Evolutionary conservation across 2,888 invertebrate species (phyloP).

Genomic region (Parnassius glacialis): DNA sequence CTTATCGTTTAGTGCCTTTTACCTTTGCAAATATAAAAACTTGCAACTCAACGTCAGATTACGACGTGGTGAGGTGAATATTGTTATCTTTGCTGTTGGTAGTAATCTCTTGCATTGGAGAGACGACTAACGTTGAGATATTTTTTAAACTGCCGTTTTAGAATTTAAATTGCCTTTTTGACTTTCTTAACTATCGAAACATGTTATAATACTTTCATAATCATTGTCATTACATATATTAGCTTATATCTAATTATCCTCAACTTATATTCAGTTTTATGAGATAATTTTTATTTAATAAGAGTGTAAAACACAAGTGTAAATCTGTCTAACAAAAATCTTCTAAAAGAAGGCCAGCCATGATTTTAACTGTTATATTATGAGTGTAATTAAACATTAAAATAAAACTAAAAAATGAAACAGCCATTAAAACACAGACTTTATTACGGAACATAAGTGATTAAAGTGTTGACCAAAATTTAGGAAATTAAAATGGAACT

Average conservation of each 20-base stretch:
- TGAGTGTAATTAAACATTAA: background rate
- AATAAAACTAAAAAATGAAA: slow-evolving; percentile 39
- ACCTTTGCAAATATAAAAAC: slow-evolving; percentile 17
- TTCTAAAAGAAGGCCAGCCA: background rate
- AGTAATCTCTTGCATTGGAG: background rate
- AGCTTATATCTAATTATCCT: background rate
- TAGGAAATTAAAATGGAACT: slow-evolving; percentile 30
- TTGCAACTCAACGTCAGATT: background rate
- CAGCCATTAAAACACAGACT: slow-evolving; percentile 33
- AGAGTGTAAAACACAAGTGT: too few relatives aligned
- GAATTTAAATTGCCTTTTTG: too few relatives aligned
- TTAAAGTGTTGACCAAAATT: slow-evolving; percentile 18
- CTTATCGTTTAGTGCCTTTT: slow-evolving; percentile 19
- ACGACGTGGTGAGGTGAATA: background rate
- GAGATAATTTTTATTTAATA: too few relatives aligned
- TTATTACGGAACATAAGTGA: slow-evolving; percentile 21
- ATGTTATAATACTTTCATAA: background rate
- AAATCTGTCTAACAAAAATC: too few relatives aligned
- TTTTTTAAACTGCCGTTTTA: too few relatives aligned
- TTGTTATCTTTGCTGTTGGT: slow-evolving; percentile 6
- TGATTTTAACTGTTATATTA: background rate
- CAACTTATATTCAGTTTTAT: background rate
- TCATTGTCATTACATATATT: background rate
- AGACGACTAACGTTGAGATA: too few relatives aligned
- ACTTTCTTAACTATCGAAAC: background rate